Percentiles rank a stretch among this genome's conserved stretches.
These are phyloP conservation scores for Orientallactaga sibirica DNA, from an alignment of 2,797 vertebrate genomes.

Conservation along the genomic window DNA sequence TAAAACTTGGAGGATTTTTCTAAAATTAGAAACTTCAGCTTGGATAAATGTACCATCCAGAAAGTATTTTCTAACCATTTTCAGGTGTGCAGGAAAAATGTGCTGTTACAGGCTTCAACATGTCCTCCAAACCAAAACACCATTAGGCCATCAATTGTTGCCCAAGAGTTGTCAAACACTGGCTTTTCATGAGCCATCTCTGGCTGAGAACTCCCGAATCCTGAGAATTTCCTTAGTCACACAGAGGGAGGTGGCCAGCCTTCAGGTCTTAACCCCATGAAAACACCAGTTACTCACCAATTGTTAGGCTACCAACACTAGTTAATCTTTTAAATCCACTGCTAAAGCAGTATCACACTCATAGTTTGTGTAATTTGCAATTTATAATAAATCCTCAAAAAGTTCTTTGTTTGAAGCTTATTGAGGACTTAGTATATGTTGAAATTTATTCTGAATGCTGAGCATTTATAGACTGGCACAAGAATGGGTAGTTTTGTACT, in stretches of 20 bases:
- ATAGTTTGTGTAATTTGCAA: conserved; percentile 16
- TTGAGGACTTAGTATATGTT: not conserved
- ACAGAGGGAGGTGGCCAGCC: not conserved
- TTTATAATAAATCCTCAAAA: not conserved
- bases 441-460: not conserved
- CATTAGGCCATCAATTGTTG: not conserved
- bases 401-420: conserved; percentile 22
- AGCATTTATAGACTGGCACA: not conserved
- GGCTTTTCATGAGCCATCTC: not conserved
- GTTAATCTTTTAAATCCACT: not conserved
- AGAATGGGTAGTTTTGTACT: not conserved
- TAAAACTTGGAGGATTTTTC: conserved; percentile 11
- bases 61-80: conserved; percentile 36
- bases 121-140: not conserved
- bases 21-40: conserved; percentile 33
- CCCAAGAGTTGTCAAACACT: not conserved
- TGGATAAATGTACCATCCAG: not conserved
- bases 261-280: not conserved
- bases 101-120: not conserved
- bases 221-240: not conserved
- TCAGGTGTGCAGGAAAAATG: not conserved
- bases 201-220: not conserved
- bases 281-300: not conserved
- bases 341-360: not conserved
- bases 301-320: not conserved